Percentiles rank a stretch among this genome's conserved stretches.
Evolutionary conservation across 1,140 invertebrate genomes (phyloP).

Genomic region (Mycetomoellerius zeteki): DNA sequence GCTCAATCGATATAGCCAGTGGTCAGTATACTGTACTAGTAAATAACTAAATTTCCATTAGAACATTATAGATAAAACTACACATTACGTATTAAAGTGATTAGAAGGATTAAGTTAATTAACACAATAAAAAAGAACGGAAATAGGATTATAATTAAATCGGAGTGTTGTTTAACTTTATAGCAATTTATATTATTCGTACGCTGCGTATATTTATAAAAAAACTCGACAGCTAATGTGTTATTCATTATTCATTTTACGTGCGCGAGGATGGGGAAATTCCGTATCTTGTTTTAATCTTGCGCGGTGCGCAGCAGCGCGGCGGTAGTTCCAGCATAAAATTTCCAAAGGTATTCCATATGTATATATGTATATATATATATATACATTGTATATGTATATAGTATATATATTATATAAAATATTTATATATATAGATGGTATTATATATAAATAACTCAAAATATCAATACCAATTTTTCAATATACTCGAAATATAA

Average conservation of each 20-base stretch:
- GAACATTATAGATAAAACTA: neutral
- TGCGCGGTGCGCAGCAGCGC: constrained; percentile 4
- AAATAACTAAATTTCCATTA: constrained; percentile 45
- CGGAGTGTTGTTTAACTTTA: neutral
- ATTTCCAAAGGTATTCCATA: constrained; percentile 9
- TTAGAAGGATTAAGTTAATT: neutral
- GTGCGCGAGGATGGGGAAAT: neutral
- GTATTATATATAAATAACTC: neutral
- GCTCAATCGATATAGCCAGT: constrained; percentile 42
- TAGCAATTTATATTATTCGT: constrained; percentile 7
- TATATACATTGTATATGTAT: too few species aligned
- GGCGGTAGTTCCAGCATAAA: neutral
- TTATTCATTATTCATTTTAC: constrained; percentile 19
- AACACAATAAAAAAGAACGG: neutral
- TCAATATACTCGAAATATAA: constrained; percentile 12
- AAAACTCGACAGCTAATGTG: neutral
- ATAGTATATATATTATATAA: too few species aligned
- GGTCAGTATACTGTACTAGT: constrained; percentile 25
- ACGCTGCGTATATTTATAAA: neutral
- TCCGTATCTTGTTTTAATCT: constrained; percentile 21
- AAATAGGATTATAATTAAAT: neutral
- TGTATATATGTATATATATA: too few species aligned
- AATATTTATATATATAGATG: too few species aligned
- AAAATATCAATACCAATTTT: constrained; percentile 4
- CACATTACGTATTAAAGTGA: neutral